Base-by-base conservation (phyloP, 2,888 invertebrate genomes). In the Salpingus planirostris region DNA sequence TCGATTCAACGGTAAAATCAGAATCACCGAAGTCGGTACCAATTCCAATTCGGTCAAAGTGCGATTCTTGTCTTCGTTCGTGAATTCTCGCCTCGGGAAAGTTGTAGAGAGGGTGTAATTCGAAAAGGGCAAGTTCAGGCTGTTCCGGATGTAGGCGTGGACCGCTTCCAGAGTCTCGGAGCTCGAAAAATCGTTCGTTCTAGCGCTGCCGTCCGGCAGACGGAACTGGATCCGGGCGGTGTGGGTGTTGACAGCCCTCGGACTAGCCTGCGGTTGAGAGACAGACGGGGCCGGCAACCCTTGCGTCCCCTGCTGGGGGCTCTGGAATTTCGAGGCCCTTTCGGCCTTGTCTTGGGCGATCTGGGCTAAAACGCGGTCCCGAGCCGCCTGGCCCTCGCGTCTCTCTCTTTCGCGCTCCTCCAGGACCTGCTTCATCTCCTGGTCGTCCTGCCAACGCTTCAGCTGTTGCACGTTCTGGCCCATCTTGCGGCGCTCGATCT, bases 291-390 rank as follows among this genome's bases (percentile, higher is more conserved):
- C 21, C 15, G 34, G 23, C 23, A 22, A 25, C 10, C 30, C 6
- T 13, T 38, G 27, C 11, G 31, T 8, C 1, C 33, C 21, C n/a
- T 15, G 27, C n/a, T 38, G 11, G 3, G 21, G 15, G 27, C 28
- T 47, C 13, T 38, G 64, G 43, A 65, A 66, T 42, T 58, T 66
- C 11, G 71, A 64, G 15, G 73, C 70, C 7, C 82, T 59, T 54
- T 83, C 84, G 1, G 78, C 78, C 52, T 85, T 77, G 62, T 92
- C 92, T 55, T 82, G 82, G 1, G 83, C 88, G 38, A 92, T 91
- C 62, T 91, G 87, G 31, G 81, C 80, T 36, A 80, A 65, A 11
- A 92, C 80, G 29, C 81, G 74, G 44, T 91, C 83, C 6, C 83
- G 69, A 0, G 84, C 85, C 6, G 76, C 68, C 43, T 78, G 72